Conservation (phyloP, 2,888 invertebrate species). For the Drosophila pegasa region DNA sequence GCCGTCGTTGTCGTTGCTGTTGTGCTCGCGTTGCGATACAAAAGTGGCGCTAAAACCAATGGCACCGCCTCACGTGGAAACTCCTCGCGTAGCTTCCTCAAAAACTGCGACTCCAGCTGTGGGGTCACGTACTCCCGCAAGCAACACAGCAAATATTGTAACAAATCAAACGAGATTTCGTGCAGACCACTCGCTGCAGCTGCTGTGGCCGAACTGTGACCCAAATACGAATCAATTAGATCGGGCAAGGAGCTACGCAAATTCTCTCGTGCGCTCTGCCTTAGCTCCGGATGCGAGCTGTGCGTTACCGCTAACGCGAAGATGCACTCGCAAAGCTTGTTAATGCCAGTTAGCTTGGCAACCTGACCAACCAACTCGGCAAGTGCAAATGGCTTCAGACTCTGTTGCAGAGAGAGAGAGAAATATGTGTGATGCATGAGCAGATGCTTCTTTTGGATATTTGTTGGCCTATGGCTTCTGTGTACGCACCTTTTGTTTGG, state of each 20-base stretch:
- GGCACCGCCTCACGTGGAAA: slow-evolving; percentile 95
- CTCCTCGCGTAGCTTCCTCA: slow-evolving; percentile 92
- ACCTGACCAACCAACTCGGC: slow-evolving; percentile 93
- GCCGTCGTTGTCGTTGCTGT: slow-evolving; percentile 35
- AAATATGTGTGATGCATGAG: slow-evolving; percentile 4
- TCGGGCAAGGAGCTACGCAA: slow-evolving; percentile 93
- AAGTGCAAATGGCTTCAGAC: slow-evolving; percentile 91
- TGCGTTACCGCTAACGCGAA: slow-evolving; percentile 94
- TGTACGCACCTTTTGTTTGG: slow-evolving; percentile 88
- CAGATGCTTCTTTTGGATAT: not conserved
- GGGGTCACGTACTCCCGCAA: slow-evolving; percentile 85
- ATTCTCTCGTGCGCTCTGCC: slow-evolving; percentile 90
- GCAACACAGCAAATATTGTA: slow-evolving; percentile 91
- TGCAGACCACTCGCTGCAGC: slow-evolving; percentile 88
- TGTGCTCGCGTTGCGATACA: slow-evolving; percentile 86
- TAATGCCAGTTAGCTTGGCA: slow-evolving; percentile 93
- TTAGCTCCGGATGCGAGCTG: slow-evolving; percentile 91
- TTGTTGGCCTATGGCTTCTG: no score
- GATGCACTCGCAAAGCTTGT: slow-evolving; percentile 95
- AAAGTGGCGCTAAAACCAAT: slow-evolving; percentile 93
- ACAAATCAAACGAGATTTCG: slow-evolving; percentile 95
- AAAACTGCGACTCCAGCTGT: slow-evolving; percentile 86
- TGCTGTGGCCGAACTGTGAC: slow-evolving; percentile 87
- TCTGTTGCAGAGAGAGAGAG: slow-evolving; percentile 85
- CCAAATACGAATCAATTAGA: slow-evolving; percentile 93